A percentile compares a stretch with the other conserved stretches of the same genome.
Conservation (phyloP, 2,888 invertebrate species). For the Augiades crinisus region DNA sequence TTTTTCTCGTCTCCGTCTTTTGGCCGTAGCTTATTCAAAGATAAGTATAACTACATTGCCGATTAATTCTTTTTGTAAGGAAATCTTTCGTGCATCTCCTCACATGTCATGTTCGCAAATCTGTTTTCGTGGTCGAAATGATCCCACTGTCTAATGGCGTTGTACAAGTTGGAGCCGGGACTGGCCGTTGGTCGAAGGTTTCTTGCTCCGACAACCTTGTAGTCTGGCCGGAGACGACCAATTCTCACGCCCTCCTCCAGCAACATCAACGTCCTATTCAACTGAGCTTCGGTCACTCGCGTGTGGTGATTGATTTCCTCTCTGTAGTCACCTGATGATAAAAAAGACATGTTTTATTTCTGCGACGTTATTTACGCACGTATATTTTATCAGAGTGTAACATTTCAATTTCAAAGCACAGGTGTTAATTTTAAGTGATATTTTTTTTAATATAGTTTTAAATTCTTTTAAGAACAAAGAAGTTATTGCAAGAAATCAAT, state of each 20-base stretch:
- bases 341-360: too few relatives aligned
- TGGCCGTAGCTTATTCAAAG: too few relatives aligned
- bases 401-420: too few relatives aligned
- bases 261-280: conserved; percentile 46
- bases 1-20: too few relatives aligned
- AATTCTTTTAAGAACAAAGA: too few relatives aligned
- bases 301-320: conserved; percentile 44
- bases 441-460: too few relatives aligned
- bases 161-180: conserved; percentile 58
- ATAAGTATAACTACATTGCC: too few relatives aligned
- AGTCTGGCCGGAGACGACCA: conserved; percentile 51
- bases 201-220: conserved; percentile 52
- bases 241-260: conserved; percentile 49
- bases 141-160: conserved; percentile 45
- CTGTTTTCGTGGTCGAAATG: conserved; percentile 46
- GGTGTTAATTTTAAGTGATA: too few relatives aligned
- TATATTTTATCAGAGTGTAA: too few relatives aligned
- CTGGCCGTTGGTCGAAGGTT: conserved; percentile 49
- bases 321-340: conserved; percentile 60
- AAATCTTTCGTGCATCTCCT: conserved; percentile 41
- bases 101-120: conserved; percentile 47
- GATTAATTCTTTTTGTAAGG: conserved; percentile 14
- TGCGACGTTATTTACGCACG: too few relatives aligned
- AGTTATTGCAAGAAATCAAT: too few relatives aligned
- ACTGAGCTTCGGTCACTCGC: conserved; percentile 48